phyloP scores from a whole-genome alignment of 1,140 invertebrate genomes.

The Bombus sylvicola region DNA sequence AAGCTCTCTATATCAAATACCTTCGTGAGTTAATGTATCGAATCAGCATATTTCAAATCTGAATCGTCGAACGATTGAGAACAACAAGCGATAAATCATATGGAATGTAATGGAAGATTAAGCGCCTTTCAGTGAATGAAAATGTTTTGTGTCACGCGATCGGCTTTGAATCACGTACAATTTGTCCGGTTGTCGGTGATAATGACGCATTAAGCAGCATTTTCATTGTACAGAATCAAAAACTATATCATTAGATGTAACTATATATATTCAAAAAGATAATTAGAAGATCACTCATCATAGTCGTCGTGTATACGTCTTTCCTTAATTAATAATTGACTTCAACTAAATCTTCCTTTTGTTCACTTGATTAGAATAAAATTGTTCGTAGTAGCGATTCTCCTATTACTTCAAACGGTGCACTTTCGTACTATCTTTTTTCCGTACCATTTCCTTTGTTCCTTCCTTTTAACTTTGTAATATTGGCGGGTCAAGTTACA shows the following conservation, averaged over 20 bases:
- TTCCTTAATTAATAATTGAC: too few relatives aligned
- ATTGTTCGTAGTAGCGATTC: too few relatives aligned
- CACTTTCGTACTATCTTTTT: background rate
- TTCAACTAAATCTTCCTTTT: too few relatives aligned
- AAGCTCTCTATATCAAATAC: background rate
- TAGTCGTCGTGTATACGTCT: too few relatives aligned
- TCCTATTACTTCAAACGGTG: too few relatives aligned
- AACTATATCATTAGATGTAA: background rate
- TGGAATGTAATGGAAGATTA: slow-evolving; percentile 28
- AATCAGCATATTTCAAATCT: background rate
- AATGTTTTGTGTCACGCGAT: slow-evolving; percentile 47
- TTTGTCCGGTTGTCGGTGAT: slow-evolving; percentile 43
- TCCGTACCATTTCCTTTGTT: background rate
- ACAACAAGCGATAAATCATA: slow-evolving; percentile 31
- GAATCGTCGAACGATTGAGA: background rate
- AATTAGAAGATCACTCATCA: background rate
- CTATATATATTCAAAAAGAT: background rate
- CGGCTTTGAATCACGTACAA: slow-evolving; percentile 43
- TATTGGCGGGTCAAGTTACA: background rate
- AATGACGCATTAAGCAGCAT: slow-evolving; percentile 33
- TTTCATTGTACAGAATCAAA: slow-evolving; percentile 44
- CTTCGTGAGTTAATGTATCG: background rate
- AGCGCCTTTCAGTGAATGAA: slow-evolving; percentile 37
- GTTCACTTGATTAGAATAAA: too few relatives aligned
- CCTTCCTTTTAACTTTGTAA: too few relatives aligned